phyloP scores from a whole-genome alignment of 2,888 invertebrate species.

The Orthosia gothica region DNA sequence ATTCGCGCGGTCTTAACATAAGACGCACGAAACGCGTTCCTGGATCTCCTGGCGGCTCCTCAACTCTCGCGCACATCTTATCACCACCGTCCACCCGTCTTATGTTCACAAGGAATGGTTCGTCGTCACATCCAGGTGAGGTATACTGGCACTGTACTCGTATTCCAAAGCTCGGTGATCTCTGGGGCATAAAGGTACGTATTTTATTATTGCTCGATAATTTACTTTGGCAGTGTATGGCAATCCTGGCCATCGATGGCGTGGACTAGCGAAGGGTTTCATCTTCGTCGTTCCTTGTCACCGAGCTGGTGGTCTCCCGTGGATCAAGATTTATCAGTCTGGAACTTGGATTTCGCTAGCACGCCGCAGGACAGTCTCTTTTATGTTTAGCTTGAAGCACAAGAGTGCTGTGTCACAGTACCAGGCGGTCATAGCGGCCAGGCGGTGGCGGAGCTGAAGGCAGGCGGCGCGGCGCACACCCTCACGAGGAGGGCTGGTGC shows the following conservation, averaged over 20 bases:
- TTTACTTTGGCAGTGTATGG: slow-evolving; percentile 73
- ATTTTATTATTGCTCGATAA: slow-evolving; percentile 72
- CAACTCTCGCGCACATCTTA: slow-evolving; percentile 60
- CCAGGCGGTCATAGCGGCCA: slow-evolving; percentile 45
- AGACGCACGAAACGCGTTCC: slow-evolving; percentile 73
- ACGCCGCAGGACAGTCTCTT: slow-evolving; percentile 32
- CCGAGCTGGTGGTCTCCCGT: slow-evolving; percentile 8
- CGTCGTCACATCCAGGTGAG: slow-evolving; percentile 52
- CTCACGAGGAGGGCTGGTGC: slow-evolving; percentile 67
- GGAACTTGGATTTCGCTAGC: slow-evolving; percentile 26
- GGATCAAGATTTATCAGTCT: slow-evolving; percentile 32
- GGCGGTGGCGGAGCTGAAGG: slow-evolving; percentile 43
- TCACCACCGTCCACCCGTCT: slow-evolving; percentile 56
- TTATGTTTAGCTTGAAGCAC: slow-evolving; percentile 36
- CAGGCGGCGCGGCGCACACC: slow-evolving; percentile 44
- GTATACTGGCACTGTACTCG: slow-evolving; percentile 49
- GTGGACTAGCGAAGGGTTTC: slow-evolving; percentile 32
- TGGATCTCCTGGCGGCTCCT: slow-evolving; percentile 57
- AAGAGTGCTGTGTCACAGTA: slow-evolving; percentile 35
- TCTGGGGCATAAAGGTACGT: slow-evolving; percentile 47
- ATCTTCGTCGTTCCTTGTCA: slow-evolving; percentile 4
- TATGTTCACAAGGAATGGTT: slow-evolving; percentile 60
- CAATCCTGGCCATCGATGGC: slow-evolving; percentile 49
- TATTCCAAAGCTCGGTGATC: slow-evolving; percentile 41
- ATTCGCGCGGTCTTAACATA: slow-evolving; percentile 80